Percentiles rank a stretch among this genome's conserved stretches.
Evolutionary conservation across 2,888 invertebrate species (phyloP).

Genomic region (Margaritifera margaritifera): DNA sequence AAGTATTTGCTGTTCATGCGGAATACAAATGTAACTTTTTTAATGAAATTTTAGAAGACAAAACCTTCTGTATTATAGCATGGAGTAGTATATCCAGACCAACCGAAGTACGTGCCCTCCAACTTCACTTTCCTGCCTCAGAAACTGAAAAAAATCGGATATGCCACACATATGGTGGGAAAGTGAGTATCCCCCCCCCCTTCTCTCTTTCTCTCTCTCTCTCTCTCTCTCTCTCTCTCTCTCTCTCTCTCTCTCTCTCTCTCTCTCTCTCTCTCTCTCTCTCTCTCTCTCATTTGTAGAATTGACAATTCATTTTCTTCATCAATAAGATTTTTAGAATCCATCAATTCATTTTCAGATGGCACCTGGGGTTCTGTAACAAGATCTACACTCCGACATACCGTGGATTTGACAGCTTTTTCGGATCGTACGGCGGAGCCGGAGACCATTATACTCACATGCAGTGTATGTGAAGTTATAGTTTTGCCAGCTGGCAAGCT

Average conservation of each 20-base stretch:
- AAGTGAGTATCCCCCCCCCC: constrained; percentile 32
- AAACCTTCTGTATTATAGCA: constrained; percentile 28
- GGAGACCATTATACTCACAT: constrained; percentile 60
- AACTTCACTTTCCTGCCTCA: constrained; percentile 50
- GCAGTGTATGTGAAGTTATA: background rate
- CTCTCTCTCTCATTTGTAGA: too few relatives aligned
- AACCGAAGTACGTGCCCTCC: constrained; percentile 48
- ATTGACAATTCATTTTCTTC: background rate
- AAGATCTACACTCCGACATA: constrained; percentile 68
- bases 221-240: too few relatives aligned
- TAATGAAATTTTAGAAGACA: background rate
- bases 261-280: too few relatives aligned
- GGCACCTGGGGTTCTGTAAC: constrained; percentile 73
- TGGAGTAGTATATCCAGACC: constrained; percentile 39
- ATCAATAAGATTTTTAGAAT: too few relatives aligned
- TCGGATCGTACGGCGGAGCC: constrained; percentile 70
- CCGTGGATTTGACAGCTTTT: constrained; percentile 73
- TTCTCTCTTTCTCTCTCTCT: too few relatives aligned
- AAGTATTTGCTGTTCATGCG: too few relatives aligned
- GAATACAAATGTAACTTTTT: too few relatives aligned
- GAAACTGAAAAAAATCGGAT: constrained; percentile 46
- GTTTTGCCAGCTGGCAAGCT: too few relatives aligned
- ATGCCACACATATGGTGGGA: constrained; percentile 57
- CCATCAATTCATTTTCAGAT: constrained; percentile 27
- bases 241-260: too few relatives aligned